A percentile compares a stretch with the other conserved stretches of the same genome.
Evolutionary conservation across 2,113 vertebrate genomes (phyloP).

Genomic region (Hymenochirus boettgeri): DNA sequence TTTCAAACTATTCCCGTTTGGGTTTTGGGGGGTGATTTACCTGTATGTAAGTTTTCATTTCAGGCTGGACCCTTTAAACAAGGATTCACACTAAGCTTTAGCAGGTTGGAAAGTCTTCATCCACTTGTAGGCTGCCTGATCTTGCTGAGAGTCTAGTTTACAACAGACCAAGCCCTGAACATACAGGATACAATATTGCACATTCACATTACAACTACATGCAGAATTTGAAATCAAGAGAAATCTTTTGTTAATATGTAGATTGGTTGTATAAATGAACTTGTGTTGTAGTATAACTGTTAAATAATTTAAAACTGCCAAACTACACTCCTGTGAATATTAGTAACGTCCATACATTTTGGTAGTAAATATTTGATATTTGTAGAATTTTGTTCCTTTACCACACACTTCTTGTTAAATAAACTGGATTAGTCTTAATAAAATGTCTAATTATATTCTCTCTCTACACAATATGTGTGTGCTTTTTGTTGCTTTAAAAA

Average conservation of each 20-base stretch:
- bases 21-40: too few relatives aligned
- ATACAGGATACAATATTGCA: not conserved
- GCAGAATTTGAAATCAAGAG: not conserved
- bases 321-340: constrained; percentile 20
- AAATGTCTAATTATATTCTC: not conserved
- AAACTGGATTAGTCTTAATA: constrained; percentile 22
- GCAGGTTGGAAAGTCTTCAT: too few relatives aligned
- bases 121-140: too few relatives aligned
- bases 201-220: not conserved
- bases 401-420: constrained; percentile 8
- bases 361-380: constrained; percentile 28
- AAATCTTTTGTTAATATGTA: constrained; percentile 22
- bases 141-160: not conserved
- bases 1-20: too few relatives aligned
- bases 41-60: too few relatives aligned
- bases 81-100: too few relatives aligned
- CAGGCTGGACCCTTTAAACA: too few relatives aligned
- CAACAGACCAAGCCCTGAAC: not conserved
- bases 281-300: constrained; percentile 36
- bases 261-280: constrained; percentile 15
- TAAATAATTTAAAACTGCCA: constrained; percentile 31
- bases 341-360: constrained; percentile 15
- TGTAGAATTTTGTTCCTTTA: constrained; percentile 31
- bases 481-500: too few relatives aligned
- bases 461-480: too few relatives aligned